Evolutionary conservation across 1,140 invertebrate genomes (phyloP).

Genomic region (Tigriopus japonicus): DNA sequence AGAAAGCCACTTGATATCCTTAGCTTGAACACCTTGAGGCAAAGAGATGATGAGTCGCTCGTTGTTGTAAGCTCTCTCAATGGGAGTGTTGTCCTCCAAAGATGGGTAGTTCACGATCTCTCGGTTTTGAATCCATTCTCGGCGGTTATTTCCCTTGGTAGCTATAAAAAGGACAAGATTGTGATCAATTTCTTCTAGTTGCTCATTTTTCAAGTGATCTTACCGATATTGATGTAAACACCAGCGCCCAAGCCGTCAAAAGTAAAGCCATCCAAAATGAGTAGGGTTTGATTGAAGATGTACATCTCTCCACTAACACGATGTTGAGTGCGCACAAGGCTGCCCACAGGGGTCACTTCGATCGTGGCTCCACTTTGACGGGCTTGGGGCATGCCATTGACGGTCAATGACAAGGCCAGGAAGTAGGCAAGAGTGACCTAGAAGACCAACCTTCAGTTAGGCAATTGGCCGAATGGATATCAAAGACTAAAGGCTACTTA

Average conservation of each 20-base stretch:
- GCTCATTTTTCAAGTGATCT: background rate
- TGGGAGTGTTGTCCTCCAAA: background rate
- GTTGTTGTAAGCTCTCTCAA: background rate
- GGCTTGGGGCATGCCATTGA: no score
- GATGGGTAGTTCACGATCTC: background rate
- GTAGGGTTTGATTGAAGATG: background rate
- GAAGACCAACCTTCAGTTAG: no score
- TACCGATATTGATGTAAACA: conserved; percentile 13
- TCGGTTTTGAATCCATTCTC: background rate
- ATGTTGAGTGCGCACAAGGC: background rate
- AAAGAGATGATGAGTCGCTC: background rate
- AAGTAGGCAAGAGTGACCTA: no score
- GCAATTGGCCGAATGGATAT: no score
- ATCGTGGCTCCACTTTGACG: background rate
- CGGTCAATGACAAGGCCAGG: no score
- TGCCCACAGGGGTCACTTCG: background rate
- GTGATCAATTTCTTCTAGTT: background rate
- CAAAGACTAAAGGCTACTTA: no score
- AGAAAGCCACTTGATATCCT: conserved; percentile 9
- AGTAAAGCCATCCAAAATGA: conserved; percentile 6
- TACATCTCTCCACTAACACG: conserved; percentile 5
- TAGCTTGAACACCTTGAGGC: background rate
- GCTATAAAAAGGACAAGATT: background rate
- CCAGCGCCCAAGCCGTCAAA: conserved; percentile 11
- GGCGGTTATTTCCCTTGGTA: conserved; percentile 3